Evolutionary conservation across 2,888 invertebrate species (phyloP).

Genomic region (Ferrisia virgata): DNA sequence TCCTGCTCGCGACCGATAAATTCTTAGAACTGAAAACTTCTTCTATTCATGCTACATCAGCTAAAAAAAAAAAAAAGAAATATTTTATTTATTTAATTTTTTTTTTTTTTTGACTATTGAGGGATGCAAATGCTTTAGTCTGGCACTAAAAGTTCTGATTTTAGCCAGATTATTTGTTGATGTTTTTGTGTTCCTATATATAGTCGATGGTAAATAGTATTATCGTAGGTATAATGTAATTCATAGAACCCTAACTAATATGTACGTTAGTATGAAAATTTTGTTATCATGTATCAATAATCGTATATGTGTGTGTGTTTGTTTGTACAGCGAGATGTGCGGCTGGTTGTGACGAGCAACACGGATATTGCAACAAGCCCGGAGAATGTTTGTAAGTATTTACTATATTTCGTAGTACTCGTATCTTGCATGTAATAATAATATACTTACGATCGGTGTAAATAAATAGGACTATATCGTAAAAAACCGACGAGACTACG

Average conservation of each 20-base stretch:
- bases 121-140: no score
- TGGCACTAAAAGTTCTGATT: no score
- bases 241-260: background rate
- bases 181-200: background rate
- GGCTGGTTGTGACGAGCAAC: constrained; percentile 85
- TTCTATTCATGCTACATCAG: no score
- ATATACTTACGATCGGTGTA: background rate
- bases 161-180: background rate
- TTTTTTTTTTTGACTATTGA: no score
- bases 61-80: no score
- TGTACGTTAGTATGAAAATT: background rate
- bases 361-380: constrained; percentile 88
- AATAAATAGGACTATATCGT: background rate
- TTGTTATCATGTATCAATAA: constrained; percentile 27
- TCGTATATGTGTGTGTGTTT: constrained; percentile 47
- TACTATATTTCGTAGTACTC: background rate
- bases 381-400: constrained; percentile 94
- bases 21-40: background rate
- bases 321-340: constrained; percentile 84
- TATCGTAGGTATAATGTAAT: background rate
- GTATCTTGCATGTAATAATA: background rate
- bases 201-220: background rate
- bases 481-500: no score
- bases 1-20: background rate
- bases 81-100: no score